Conservation (phyloP, 1,140 invertebrate species). For the Scaptomyza hsui region DNA sequence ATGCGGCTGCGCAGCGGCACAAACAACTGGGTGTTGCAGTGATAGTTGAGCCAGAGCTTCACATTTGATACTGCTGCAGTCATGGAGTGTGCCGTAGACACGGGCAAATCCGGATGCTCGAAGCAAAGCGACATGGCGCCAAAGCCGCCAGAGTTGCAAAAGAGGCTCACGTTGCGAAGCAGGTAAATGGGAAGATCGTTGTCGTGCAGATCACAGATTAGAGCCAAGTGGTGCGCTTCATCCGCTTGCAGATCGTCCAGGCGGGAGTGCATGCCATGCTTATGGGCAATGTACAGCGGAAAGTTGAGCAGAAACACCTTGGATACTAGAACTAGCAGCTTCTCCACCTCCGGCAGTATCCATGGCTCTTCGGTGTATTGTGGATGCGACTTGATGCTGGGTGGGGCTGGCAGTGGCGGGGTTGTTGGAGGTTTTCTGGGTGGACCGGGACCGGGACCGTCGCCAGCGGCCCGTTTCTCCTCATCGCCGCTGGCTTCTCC, state of each 20-base stretch:
- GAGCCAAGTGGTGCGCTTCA: slow-evolving; percentile 90
- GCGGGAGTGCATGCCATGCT: slow-evolving; percentile 91
- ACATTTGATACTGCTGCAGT: slow-evolving; percentile 96
- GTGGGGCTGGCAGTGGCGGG: slow-evolving; percentile 17
- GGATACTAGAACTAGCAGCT: slow-evolving; percentile 90
- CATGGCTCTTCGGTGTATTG: slow-evolving; percentile 85
- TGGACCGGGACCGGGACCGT: slow-evolving; percentile 56
- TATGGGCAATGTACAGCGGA: slow-evolving; percentile 96
- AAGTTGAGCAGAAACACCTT: slow-evolving; percentile 95
- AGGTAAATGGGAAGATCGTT: slow-evolving; percentile 95
- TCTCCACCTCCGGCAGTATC: slow-evolving; percentile 91
- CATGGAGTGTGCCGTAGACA: slow-evolving; percentile 95
- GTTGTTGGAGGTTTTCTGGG: slow-evolving; percentile 45
- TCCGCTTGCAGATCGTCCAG: slow-evolving; percentile 91
- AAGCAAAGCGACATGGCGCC: slow-evolving; percentile 94
- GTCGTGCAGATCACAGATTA: slow-evolving; percentile 96
- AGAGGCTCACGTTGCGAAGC: slow-evolving; percentile 94
- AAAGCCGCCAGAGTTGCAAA: slow-evolving; percentile 95
- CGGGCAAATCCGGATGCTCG: slow-evolving; percentile 91
- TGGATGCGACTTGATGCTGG: slow-evolving; percentile 44
- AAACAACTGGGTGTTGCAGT: slow-evolving; percentile 93
- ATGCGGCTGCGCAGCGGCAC: slow-evolving; percentile 93
- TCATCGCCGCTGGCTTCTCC: slow-evolving; percentile 33
- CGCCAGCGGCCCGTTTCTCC: slow-evolving; percentile 49
- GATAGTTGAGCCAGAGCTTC: slow-evolving; percentile 96